Base-by-base conservation (phyloP, 1,140 invertebrate species). In the Dryas iulia region DNA sequence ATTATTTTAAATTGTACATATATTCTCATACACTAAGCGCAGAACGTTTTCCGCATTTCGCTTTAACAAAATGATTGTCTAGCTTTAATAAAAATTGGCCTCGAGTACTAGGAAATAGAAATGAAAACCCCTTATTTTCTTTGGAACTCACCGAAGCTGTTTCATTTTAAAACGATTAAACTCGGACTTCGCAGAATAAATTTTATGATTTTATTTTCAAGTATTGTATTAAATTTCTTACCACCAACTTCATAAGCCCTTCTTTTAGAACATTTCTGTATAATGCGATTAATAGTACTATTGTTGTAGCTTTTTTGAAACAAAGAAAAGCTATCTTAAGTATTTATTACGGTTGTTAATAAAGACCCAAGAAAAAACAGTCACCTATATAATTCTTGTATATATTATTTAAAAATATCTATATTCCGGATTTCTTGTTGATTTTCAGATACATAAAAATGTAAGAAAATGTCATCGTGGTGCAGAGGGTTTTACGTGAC, bases 81-180 rank as follows among this genome's bases (percentile, higher is more conserved):
- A 24, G 25, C 25, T n/a, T 26, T 14, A 53, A 39, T 30, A 30
- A 62, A 24, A 14, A 21, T 21, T 47, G 39, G 39, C 28, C 25
- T 26, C 53, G 59, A 18, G 59, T 21, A 30, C n/a, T 58, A 62
- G 59, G 57, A 58, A 62, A 31, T 26, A 18, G 33, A 35, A 62
- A 69, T 62, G 59, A 58, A 69, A 69, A 62, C 47, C 39, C 31
- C 33, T 47, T 62, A 58, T 69, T 58, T 62, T 18, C 30, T 33
- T 61, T 62, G n/a, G 39, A 69, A 69, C 47, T 61, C 53, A 12
- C 26, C 26, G 58, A 57, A 63, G 59, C 25, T 69, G 59, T 60
- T 69, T 58, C 59, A 57, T 53, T 67, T 61, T 67, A 47, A 57
- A 58, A 28, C 25, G 59, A 69, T 69, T 67, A 67, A 67, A 67